Conservation (phyloP, 2,797 vertebrate species). For the Coranthus polyacanthus region DNA sequence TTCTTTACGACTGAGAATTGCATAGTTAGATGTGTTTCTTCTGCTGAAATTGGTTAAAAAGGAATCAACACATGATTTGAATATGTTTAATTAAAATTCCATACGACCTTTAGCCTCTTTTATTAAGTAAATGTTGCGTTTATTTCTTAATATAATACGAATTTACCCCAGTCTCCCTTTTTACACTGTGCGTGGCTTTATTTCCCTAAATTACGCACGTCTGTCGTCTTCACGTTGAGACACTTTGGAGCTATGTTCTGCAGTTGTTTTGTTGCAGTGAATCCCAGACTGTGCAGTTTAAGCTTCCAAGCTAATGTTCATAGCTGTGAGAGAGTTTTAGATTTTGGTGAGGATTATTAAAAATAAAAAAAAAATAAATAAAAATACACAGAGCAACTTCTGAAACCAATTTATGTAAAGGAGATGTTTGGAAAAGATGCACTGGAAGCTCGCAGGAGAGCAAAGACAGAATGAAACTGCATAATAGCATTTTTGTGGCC, state of each 20-base stretch:
- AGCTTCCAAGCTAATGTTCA: constrained; percentile 8
- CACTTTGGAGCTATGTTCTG: not conserved
- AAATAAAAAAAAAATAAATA: constrained; percentile 1
- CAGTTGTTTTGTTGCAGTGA: not conserved
- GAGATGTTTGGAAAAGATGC: constrained; percentile 33
- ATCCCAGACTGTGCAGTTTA: constrained; percentile 4
- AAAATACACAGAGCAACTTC: constrained; percentile 32
- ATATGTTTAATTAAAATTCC: too few species aligned
- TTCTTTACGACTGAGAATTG: too few species aligned
- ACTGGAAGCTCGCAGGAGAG: constrained; percentile 24
- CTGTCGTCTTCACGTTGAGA: not conserved
- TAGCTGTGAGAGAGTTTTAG: not conserved
- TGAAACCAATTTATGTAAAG: constrained; percentile 38
- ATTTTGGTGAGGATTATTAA: constrained; percentile 37
- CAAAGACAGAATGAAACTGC: constrained; percentile 45
- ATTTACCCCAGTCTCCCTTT: too few species aligned
- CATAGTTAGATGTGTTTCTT: too few species aligned
- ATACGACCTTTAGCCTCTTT: too few species aligned
- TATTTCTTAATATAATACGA: too few species aligned
- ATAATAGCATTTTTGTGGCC: constrained; percentile 42
- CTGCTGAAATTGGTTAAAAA: too few species aligned
- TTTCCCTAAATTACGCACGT: not conserved
- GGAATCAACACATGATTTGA: too few species aligned
- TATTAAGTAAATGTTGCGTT: too few species aligned
- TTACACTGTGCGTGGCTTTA: too few species aligned